Conservation (phyloP, 2,888 invertebrate genomes). For the Dysmachus trigonus region DNA sequence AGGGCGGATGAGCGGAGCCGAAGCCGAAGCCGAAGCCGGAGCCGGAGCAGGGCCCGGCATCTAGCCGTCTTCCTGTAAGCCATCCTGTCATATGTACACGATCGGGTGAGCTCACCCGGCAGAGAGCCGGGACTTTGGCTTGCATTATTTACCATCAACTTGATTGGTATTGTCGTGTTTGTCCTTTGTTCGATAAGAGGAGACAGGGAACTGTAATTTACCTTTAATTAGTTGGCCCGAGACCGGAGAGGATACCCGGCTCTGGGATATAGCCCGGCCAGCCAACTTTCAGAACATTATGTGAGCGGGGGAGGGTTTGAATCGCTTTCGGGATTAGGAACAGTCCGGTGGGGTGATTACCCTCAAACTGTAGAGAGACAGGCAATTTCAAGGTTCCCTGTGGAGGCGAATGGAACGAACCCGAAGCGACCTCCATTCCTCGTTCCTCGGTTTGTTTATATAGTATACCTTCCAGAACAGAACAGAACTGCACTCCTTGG, state of each 20-base stretch:
- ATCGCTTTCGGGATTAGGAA: neutral
- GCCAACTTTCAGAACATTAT: neutral
- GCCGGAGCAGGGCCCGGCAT: neutral
- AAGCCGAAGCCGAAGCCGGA: too few relatives aligned
- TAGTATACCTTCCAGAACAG: neutral
- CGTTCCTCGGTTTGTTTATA: neutral
- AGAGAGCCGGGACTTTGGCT: neutral
- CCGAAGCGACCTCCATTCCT: neutral
- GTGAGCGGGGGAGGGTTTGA: too few relatives aligned
- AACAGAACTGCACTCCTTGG: neutral
- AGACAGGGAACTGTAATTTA: slow-evolving; percentile 27
- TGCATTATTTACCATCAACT: slow-evolving; percentile 35
- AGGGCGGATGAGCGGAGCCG: slow-evolving; percentile 5
- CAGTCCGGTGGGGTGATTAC: neutral
- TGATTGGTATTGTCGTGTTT: slow-evolving; percentile 41
- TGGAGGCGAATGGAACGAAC: neutral
- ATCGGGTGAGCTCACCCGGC: neutral
- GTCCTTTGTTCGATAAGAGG: slow-evolving; percentile 37
- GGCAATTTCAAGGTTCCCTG: neutral
- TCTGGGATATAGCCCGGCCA: neutral
- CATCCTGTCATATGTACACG: slow-evolving; percentile 6
- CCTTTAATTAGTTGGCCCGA: slow-evolving; percentile 39
- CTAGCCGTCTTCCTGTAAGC: neutral
- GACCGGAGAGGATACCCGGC: neutral
- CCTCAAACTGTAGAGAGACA: neutral